Conservation (phyloP, 2,113 vertebrate genomes). For the Dicerorhinus sumatrensis region DNA sequence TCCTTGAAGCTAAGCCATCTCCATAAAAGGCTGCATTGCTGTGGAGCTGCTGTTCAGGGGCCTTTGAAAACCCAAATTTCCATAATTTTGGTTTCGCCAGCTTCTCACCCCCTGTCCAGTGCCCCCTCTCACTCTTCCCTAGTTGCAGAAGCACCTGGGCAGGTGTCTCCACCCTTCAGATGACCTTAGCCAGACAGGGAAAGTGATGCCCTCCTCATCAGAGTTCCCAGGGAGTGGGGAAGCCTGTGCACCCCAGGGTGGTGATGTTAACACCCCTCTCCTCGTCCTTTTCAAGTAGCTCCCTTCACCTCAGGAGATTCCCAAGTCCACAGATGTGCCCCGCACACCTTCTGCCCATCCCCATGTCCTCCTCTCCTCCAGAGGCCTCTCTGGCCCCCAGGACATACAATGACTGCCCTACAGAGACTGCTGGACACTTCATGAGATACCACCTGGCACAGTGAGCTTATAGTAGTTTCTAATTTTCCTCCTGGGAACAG, state of each 20-base stretch:
- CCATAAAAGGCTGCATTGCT: neutral
- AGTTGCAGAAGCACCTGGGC: neutral
- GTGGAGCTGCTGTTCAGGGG: no score
- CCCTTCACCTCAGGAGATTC: neutral
- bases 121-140: neutral
- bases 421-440: neutral
- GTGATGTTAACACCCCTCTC: neutral
- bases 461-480: neutral
- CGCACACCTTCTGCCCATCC: neutral
- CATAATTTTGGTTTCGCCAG: neutral
- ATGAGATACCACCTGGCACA: neutral
- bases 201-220: neutral
- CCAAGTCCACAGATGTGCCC: neutral
- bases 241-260: neutral
- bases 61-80: neutral
- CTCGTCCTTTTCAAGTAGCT: neutral
- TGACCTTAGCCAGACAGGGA: neutral
- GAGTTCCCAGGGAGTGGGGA: neutral
- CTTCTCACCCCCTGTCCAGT: neutral
- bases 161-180: neutral
- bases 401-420: neutral
- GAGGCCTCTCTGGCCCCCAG: neutral
- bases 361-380: neutral
- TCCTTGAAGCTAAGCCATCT: neutral
- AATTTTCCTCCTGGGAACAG: neutral